Percentiles rank a stretch among this genome's conserved stretches.
These are phyloP conservation scores for Drosophila prostipennis DNA, from an alignment of 2,888 invertebrate species.

Conservation along the genomic window DNA sequence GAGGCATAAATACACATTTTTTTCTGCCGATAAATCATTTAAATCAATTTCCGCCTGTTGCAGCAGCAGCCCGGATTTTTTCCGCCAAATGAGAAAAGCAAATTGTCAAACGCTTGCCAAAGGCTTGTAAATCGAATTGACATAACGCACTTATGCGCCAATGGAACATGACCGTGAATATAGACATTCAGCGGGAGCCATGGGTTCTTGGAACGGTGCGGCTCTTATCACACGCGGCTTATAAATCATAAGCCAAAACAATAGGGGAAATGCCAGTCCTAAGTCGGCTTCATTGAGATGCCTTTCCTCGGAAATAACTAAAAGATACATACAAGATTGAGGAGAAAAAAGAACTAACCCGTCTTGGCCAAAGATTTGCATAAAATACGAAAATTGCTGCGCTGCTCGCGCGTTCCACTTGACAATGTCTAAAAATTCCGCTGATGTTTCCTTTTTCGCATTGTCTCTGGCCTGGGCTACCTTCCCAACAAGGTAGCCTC, in stretches of 20 bases:
- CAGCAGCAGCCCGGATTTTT: slow-evolving; percentile 22
- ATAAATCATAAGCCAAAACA: slow-evolving; percentile 70
- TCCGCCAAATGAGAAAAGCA: slow-evolving; percentile 37
- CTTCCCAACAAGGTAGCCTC: slow-evolving; percentile 30
- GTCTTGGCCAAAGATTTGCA: slow-evolving; percentile 59
- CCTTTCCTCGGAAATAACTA: slow-evolving; percentile 55
- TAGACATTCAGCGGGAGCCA: slow-evolving; percentile 2
- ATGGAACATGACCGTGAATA: slow-evolving; percentile 23
- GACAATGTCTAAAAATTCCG: slow-evolving; percentile 75
- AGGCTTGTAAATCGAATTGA: slow-evolving; percentile 77
- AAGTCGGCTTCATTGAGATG: slow-evolving; percentile 25
- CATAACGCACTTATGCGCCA: slow-evolving; percentile 69
- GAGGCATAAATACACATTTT: slow-evolving; percentile 26
- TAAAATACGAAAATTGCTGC: slow-evolving; percentile 71
- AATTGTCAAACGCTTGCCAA: slow-evolving; percentile 74
- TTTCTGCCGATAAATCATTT: slow-evolving; percentile 80
- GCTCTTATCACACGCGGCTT: slow-evolving; percentile 39
- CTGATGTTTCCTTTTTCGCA: slow-evolving; percentile 69
- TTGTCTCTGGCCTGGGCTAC: slow-evolving; percentile 49
- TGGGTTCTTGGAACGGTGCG: slow-evolving; percentile 47
- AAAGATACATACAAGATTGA: not conserved
- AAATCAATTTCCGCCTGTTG: slow-evolving; percentile 82
- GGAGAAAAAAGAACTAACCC: not conserved
- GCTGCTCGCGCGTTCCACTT: slow-evolving; percentile 53
- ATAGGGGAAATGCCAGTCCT: slow-evolving; percentile 46